Evolutionary conservation across 92 coral and sea anemone genomes (phyloP), one percentile per base, ranked within the genome.

Genomic region (Isaurus tuberculatus): DNA sequence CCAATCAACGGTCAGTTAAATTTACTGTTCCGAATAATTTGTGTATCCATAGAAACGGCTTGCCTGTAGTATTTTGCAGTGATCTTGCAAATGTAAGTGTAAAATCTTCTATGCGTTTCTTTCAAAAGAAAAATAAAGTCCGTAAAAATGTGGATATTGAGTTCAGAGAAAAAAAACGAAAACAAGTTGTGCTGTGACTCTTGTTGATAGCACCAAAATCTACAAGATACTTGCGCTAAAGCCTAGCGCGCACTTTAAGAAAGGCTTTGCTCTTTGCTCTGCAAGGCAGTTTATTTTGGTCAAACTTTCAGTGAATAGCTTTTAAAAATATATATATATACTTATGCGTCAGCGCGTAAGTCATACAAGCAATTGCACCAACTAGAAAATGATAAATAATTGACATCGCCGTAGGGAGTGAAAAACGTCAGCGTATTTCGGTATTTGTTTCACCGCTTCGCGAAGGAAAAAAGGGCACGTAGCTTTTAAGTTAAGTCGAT

Each of bases 211-310:
- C 22, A 51, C 0, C 26, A 51, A 51, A 22, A 14, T 14, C 60
- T 51, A 19, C n/a, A n/a, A n/a, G n/a, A n/a, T n/a, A n/a, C 60
- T 51, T 19, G 60, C 60, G 26, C 25, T 51, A 19, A 51, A 51
- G 60, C 22, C 60, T 51, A 22, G 60, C 25, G 60, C 60, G 20
- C 60, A 51, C 58, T 51, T 51, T 1, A 51, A 51, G 20, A 51
- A 19, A 51, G 2, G 26, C 60, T 51, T 51, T 1, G 60, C 60
- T 51, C 22, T 51, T 11, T 46, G 53, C 53, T 5, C 60, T 51
- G 60, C 60, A 15, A 51, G 26, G 60, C 60, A 51, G 60, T 51
- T 51, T 51, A 51, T 51, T 51, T 51, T 51, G 60, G 60, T 51
- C 26, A 51, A 51, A 51, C 60, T 51, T 51, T 51, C 60, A 5